A percentile compares a stretch with the other conserved stretches of the same genome.
These are phyloP conservation scores for Heliconius hewitsoni DNA, from an alignment of 1,140 invertebrate species.

Conservation along the genomic window DNA sequence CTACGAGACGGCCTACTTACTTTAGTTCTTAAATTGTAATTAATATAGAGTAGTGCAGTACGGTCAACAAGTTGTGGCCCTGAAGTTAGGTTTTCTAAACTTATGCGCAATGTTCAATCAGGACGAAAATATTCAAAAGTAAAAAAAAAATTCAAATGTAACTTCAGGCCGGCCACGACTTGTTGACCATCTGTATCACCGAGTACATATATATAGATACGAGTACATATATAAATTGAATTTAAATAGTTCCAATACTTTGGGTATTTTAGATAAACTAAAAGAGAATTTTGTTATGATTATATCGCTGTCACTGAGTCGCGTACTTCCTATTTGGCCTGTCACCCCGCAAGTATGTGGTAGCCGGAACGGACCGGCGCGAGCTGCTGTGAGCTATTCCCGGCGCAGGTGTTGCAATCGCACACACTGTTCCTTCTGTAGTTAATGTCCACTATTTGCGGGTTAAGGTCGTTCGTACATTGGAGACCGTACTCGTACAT, in stretches of 20 bases:
- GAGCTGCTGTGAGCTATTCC: slow-evolving; percentile 43
- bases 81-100: too few relatives aligned
- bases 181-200: too few relatives aligned
- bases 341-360: slow-evolving; percentile 30
- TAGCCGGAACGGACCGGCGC: slow-evolving; percentile 39
- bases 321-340: slow-evolving; percentile 39
- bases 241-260: too few relatives aligned
- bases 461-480: slow-evolving; percentile 13
- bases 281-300: slow-evolving; percentile 1
- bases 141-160: too few relatives aligned
- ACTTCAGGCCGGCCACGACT: too few relatives aligned
- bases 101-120: too few relatives aligned
- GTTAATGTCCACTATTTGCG: slow-evolving; percentile 21
- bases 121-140: too few relatives aligned
- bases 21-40: background rate
- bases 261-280: background rate
- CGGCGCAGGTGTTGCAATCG: slow-evolving; percentile 47
- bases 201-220: too few relatives aligned
- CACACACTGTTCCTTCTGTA: slow-evolving; percentile 21
- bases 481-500: background rate
- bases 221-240: too few relatives aligned
- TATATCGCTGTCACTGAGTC: slow-evolving; percentile 31
- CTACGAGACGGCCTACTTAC: background rate
- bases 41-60: background rate
- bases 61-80: too few relatives aligned